Evolutionary conservation across 2,797 vertebrate genomes (phyloP), one percentile per base, ranked within the genome.

Genomic region (Dendrocincla fuliginosa): DNA sequence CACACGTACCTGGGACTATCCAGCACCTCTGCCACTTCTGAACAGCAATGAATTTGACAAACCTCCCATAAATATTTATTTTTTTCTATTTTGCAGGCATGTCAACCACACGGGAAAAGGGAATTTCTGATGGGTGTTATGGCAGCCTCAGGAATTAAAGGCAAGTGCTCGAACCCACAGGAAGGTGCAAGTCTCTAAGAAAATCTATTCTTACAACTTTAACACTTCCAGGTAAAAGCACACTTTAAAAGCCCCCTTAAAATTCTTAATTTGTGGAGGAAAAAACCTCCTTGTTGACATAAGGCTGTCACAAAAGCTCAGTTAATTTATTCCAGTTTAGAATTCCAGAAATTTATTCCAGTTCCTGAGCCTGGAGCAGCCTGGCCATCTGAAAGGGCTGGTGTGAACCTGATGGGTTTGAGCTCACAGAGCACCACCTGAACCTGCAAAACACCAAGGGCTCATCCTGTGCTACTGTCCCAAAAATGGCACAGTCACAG

Each of bases 1-100:
- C 70, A 63, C 59, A 52, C 3, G 87, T 75, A 88, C 92, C 94
- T 95, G 95, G 91, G 91, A 88, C 95, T 93, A 84, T 86, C 83
- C 93, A 95, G 95, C 91, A 85, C 92, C 89, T 95, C 92, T 93
- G 78, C 86, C 55, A 52, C 85, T 84, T 67, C 55, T 27, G 11
- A 53, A 37, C 28, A 64, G 27, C 5, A 89, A 13, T 4, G 46
- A 49, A 33, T 49, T 53, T 18, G 71, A 89, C 6, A 76, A 81
- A 65, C 18, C 13, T 44, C 75, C 61, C 15, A 7, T 4, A 39
- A 20, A 1, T 6, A 1, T 12, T 22, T 33, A 14, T 30, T 41
- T 32, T 46, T 17, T 4, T 5, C 23, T 46, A 3, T 53, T 71
- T 42, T 78, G 30, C 75, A 84, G 24, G 49, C 25, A 49, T 30